phyloP scores from a whole-genome alignment of 2,113 vertebrate genomes.

The Indicator indicator region DNA sequence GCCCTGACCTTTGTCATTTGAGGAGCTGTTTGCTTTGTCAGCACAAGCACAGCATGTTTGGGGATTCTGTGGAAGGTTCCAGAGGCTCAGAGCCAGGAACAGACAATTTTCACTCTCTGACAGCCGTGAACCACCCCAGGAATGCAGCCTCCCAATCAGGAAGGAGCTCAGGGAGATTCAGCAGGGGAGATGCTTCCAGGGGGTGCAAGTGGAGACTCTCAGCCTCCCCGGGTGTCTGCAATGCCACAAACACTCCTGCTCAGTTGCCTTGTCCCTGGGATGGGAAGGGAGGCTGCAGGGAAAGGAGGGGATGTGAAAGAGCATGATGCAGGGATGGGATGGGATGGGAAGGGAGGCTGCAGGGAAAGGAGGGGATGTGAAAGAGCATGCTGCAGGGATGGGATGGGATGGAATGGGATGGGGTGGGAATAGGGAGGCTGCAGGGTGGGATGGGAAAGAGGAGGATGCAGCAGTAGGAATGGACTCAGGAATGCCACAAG shows the following conservation, averaged over 20 bases:
- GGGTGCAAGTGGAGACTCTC: not conserved
- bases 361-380: not conserved
- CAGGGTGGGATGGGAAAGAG: not conserved
- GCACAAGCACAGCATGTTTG: not conserved
- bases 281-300: not conserved
- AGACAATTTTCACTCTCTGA: not conserved
- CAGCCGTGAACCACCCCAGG: rapidly evolving
- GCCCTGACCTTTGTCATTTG: conserved; percentile 55
- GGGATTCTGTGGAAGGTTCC: conserved; percentile 1
- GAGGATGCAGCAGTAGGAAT: not conserved
- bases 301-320: not conserved
- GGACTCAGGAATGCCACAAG: not conserved
- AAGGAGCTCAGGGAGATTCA: not conserved
- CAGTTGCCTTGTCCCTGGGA: not conserved
- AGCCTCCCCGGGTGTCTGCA: not conserved
- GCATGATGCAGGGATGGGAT: not conserved
- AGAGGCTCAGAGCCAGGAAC: not conserved
- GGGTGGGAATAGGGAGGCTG: too few relatives aligned
- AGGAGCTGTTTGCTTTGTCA: conserved; percentile 36
- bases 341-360: not conserved
- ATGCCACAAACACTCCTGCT: not conserved
- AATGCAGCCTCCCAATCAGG: not conserved
- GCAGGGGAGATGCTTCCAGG: not conserved
- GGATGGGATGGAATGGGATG: too few relatives aligned
- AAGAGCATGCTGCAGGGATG: not conserved